These are phyloP conservation scores for Laticauda laticaudata DNA, from an alignment of 2,113 vertebrate genomes.

Conservation along the genomic window DNA sequence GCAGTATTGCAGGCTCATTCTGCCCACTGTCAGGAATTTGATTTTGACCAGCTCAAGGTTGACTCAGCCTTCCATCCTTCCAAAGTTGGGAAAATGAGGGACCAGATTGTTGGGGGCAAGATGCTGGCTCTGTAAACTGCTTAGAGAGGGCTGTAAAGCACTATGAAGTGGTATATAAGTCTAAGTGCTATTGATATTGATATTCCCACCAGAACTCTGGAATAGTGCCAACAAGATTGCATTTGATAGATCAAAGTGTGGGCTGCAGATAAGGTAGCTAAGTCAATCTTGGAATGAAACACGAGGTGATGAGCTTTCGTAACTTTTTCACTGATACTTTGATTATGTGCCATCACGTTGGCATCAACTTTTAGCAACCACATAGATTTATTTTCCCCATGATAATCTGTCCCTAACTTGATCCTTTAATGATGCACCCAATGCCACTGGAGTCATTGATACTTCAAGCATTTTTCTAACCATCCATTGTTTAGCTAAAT, in stretches of 20 bases:
- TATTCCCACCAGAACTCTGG: not conserved
- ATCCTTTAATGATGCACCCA: not conserved
- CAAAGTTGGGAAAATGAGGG: too few relatives aligned
- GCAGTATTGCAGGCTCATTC: too few relatives aligned
- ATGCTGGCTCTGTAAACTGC: too few relatives aligned
- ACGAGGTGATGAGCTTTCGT: accelerated
- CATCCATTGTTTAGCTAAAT: not conserved
- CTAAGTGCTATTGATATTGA: too few relatives aligned
- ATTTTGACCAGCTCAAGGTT: too few relatives aligned
- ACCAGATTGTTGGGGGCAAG: too few relatives aligned
- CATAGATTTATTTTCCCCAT: not conserved
- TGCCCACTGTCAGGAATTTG: too few relatives aligned
- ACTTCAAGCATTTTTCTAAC: not conserved
- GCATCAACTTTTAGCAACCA: not conserved
- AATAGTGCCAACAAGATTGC: not conserved
- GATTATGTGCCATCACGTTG: not conserved
- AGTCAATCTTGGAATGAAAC: not conserved
- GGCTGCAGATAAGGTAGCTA: not conserved
- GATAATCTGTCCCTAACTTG: not conserved
- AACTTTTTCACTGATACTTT: not conserved
- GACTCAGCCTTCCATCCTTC: too few relatives aligned
- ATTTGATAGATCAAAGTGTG: not conserved
- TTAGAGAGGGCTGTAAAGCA: too few relatives aligned
- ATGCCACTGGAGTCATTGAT: not conserved
- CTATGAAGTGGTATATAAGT: too few relatives aligned